Evolutionary conservation across 64 coral and sea anemone species (phyloP).

Genomic region (Acropora yongei): DNA sequence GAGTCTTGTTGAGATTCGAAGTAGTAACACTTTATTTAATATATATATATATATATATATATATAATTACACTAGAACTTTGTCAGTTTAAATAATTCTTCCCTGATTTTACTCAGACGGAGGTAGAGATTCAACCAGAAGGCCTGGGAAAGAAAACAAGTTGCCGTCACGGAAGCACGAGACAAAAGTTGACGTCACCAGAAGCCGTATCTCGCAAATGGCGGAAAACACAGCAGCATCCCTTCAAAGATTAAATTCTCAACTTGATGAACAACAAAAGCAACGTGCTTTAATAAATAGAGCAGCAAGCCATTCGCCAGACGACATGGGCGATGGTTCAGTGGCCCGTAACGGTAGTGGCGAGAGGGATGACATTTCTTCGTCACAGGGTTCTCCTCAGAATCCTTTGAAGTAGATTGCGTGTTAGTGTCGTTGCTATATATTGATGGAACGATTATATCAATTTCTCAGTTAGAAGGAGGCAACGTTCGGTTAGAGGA

Average conservation of each 20-base stretch:
- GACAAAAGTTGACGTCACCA: background rate
- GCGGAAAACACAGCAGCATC: background rate
- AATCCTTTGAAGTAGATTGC: background rate
- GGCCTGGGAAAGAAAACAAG: background rate
- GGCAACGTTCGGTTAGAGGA: too few relatives aligned
- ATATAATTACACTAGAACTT: too few relatives aligned
- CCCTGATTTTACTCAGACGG: background rate
- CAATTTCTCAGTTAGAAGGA: too few relatives aligned
- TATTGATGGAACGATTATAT: too few relatives aligned
- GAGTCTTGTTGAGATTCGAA: too few relatives aligned
- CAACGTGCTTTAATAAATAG: background rate
- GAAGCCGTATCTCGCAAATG: background rate
- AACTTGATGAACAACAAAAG: constrained; percentile 7
- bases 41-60: too few relatives aligned
- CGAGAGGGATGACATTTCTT: background rate
- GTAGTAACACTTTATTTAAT: too few relatives aligned
- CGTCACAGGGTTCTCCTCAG: background rate
- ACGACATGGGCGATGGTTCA: background rate
- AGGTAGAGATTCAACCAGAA: background rate
- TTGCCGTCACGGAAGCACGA: background rate
- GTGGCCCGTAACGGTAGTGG: background rate
- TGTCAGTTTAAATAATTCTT: too few relatives aligned
- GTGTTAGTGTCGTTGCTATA: background rate
- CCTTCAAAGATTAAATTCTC: background rate
- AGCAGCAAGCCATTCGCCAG: background rate